Evolutionary conservation across 2,113 vertebrate genomes (phyloP).

Genomic region (Elephas maximus): DNA sequence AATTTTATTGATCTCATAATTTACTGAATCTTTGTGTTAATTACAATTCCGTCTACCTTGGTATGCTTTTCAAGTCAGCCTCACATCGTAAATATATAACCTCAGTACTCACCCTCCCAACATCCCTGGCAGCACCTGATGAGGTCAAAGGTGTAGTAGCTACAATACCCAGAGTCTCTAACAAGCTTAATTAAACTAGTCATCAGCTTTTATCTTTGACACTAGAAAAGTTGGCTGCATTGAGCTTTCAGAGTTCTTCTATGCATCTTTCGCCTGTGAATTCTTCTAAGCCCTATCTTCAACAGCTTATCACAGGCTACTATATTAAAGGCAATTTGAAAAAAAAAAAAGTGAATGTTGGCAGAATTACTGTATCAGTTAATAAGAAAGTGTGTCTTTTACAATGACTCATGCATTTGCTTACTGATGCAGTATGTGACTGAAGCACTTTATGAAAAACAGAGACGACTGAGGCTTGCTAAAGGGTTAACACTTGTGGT

Average conservation of each 20-base stretch:
- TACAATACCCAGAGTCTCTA: slow-evolving; percentile 59
- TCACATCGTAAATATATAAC: slow-evolving; percentile 71
- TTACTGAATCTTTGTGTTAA: slow-evolving; percentile 86
- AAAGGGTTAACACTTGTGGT: not conserved
- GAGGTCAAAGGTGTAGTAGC: slow-evolving; percentile 68
- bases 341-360: slow-evolving; percentile 56
- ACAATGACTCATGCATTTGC: slow-evolving; percentile 21
- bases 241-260: not conserved
- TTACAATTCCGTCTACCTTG: slow-evolving; percentile 79
- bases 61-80: slow-evolving; percentile 69
- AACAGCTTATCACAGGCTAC: slow-evolving; percentile 32
- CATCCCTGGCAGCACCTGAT: not conserved
- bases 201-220: slow-evolving; percentile 74
- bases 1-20: slow-evolving; percentile 87
- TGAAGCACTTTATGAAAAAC: slow-evolving; percentile 51
- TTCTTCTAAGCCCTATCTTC: not conserved
- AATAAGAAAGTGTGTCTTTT: slow-evolving; percentile 16
- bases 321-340: slow-evolving; percentile 62
- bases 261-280: not conserved
- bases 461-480: not conserved
- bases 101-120: slow-evolving; percentile 39
- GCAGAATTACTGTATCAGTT: slow-evolving; percentile 63
- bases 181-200: slow-evolving; percentile 79
- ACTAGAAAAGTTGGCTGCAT: slow-evolving; percentile 3
- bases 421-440: not conserved